These are phyloP conservation scores for Heliothis virescens DNA, from an alignment of 1,140 invertebrate genomes.

Conservation along the genomic window DNA sequence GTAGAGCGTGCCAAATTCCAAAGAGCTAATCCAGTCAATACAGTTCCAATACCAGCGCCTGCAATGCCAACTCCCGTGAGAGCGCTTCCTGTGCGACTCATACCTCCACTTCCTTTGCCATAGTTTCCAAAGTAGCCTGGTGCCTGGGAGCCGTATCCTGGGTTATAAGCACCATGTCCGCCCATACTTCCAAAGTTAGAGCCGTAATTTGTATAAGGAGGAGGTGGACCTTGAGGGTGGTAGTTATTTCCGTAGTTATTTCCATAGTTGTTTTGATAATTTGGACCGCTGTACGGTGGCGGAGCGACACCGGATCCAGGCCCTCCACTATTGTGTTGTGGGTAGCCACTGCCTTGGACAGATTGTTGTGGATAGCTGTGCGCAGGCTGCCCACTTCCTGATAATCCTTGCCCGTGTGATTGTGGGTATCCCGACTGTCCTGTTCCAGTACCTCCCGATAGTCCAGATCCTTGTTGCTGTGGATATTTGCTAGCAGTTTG, in stretches of 20 bases:
- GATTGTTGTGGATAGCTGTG: conserved; percentile 11
- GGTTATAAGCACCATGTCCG: conserved; percentile 55
- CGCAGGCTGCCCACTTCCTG: conserved; percentile 26
- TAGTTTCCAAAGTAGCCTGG: conserved; percentile 78
- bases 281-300: conserved; percentile 55
- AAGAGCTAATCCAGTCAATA: conserved; percentile 82
- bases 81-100: conserved; percentile 70
- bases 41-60: conserved; percentile 80
- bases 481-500: conserved; percentile 52
- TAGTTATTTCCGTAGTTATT: conserved; percentile 71
- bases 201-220: conserved; percentile 66
- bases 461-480: conserved; percentile 53
- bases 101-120: conserved; percentile 72
- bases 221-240: conserved; percentile 72
- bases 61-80: conserved; percentile 80
- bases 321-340: conserved; percentile 19
- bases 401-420: conserved; percentile 35
- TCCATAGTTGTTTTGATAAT: conserved; percentile 56
- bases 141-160: conserved; percentile 65
- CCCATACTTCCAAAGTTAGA: conserved; percentile 66
- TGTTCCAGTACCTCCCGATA: conserved; percentile 59
- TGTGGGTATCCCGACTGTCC: conserved; percentile 60
- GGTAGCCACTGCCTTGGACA: conserved; percentile 1
- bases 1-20: conserved; percentile 85
- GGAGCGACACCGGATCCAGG: conserved; percentile 55